These are phyloP conservation scores for Aphidius gifuensis DNA, from an alignment of 1,140 invertebrate genomes.

Conservation along the genomic window DNA sequence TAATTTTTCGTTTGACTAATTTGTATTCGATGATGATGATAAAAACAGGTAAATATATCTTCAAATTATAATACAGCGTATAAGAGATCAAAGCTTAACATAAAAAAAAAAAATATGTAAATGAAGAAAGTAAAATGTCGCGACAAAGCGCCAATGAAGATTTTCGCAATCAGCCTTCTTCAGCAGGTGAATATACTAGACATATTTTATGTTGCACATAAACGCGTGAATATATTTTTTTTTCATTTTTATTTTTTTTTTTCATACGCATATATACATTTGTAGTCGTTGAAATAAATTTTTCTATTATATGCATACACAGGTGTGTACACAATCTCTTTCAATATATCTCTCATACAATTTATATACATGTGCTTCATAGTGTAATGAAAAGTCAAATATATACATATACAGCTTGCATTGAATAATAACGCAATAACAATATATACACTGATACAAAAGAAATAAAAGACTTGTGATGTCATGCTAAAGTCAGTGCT, in stretches of 20 bases:
- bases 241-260: too few relatives aligned
- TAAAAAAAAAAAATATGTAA: background rate
- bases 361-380: too few relatives aligned
- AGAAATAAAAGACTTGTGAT: too few relatives aligned
- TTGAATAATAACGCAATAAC: conserved; percentile 19
- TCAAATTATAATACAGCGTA: too few relatives aligned
- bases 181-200: conserved; percentile 8
- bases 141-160: background rate
- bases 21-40: too few relatives aligned
- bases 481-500: background rate
- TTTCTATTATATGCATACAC: too few relatives aligned
- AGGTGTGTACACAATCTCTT: too few relatives aligned
- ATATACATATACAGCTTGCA: background rate
- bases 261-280: background rate
- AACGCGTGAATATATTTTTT: too few relatives aligned
- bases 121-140: background rate
- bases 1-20: too few relatives aligned
- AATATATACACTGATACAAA: background rate
- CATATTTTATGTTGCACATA: background rate
- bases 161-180: background rate
- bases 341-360: too few relatives aligned
- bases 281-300: background rate
- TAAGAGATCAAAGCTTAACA: background rate
- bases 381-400: too few relatives aligned
- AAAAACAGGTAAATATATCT: too few relatives aligned